Base-by-base conservation (phyloP, 2,888 invertebrate genomes). In the Camponotus fellah region DNA sequence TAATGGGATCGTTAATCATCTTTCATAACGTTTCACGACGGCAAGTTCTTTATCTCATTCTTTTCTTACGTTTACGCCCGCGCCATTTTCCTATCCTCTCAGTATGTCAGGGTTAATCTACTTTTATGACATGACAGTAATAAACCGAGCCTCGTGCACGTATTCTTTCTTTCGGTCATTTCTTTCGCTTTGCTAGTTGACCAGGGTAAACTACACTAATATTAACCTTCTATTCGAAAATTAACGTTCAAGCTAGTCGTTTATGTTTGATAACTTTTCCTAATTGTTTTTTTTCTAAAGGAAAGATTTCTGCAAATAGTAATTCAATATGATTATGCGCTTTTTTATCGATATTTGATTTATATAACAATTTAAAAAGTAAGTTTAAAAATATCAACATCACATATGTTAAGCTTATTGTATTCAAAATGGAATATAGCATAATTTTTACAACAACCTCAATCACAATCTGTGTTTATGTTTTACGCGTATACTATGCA, bases 1-100 rank as follows among this genome's bases (percentile, higher is more conserved):
- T 58, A 74, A 89, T 56, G 40, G 74, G 69, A 64, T 87, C 84
- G 79, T 88, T 86, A 86, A 88, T 90, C 87, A 87, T 82, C 37
- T 49, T 69, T 21, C 40, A 26, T 21, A 26, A n/a, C 21, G 32
- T 46, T 58, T 43, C 40, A 17, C 46, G 9, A n/a, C 32, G 14
- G 17, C 32, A 8, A 12, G 66, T 74, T 53, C 66, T 83, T 74
- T 60, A 46, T 64, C 56, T 46, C 58, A 8, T 17, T 37, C n/a
- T 68, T 60, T 56, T 21, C 66, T 56, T 64, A 21, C 12, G 21
- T 53, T 58, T 62, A 34, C 26, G 3, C 46, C 3, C 60, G 43
- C 43, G 32, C 17, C 71, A 32, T 62, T 81, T 68, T 9, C 62
- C 69, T 62, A 14, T 56, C 5, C 37, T 60, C 46, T 5, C 64